Evolutionary conservation across 2,113 vertebrate genomes (phyloP), one percentile per base, ranked within the genome.

Genomic region (Cyprinodon variegatus): DNA sequence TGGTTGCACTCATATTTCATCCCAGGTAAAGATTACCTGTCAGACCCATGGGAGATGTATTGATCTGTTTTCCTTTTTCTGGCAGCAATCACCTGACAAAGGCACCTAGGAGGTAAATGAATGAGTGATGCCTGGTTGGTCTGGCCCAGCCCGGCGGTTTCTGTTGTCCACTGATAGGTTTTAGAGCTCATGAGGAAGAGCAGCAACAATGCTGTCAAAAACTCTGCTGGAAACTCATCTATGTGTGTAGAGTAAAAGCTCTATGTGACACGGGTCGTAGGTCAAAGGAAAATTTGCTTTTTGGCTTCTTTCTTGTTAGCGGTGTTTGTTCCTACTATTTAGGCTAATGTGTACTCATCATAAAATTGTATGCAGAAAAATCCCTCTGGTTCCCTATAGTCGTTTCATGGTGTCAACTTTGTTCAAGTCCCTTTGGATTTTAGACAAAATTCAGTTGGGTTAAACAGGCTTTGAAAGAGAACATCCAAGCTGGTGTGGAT

Each of bases 31-130:
- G 94, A 95, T 95, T 95, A 95, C 92, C 94, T 95, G 94, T 95
- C 94, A 94, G 91, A 75, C 90, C 92, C 92, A 92, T 86, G 91
- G 94, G 94, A 95, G 93, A 94, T 94, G 93, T 94, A 95, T 95
- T 95, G 94, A 95, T 95, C 94, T 95, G 94, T 95, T 94, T 95
- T 93, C 92, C 93, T 93, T 95, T 95, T 95, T 95, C 92, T 81
- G 81, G 91, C 92, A 93, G 94, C 93, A 94, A 94, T 95, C 94
- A 94, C 94, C 94, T 95, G 94, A 94, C 94, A 95, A 94, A 94
- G 93, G 93, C 93, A 93, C 90, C 89, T 93, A 91, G 90, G 93
- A 93, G 91, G 88, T 80, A 75, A 90, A 86, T 91, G 91, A 94
- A 90, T 95, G 94, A 95, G 85, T 93, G 93, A 95, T 95, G 92